Evolutionary conservation across 2,113 vertebrate species (phyloP).

Genomic region (Hydropotes inermis): DNA sequence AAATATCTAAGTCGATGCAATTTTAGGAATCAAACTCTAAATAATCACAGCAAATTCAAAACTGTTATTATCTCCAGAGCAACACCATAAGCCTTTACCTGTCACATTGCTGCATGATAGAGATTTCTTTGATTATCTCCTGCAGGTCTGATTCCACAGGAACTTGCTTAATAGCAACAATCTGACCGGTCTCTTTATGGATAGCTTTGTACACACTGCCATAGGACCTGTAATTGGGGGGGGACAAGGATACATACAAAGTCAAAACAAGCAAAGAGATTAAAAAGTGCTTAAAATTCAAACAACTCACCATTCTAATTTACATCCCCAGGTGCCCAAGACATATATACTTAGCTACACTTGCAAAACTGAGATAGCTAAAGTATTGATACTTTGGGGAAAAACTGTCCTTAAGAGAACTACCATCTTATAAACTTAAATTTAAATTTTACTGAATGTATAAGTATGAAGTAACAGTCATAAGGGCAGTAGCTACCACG

Average conservation of each 20-base stretch:
- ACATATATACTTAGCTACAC: neutral
- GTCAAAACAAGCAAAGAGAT: neutral
- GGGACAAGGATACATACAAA: slow-evolving; percentile 35
- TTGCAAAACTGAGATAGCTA: neutral
- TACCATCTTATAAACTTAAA: neutral
- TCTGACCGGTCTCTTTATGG: slow-evolving; percentile 94
- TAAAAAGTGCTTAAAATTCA: slow-evolving; percentile 15
- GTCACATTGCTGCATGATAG: slow-evolving; percentile 98
- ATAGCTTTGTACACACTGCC: slow-evolving; percentile 96
- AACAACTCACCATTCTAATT: neutral
- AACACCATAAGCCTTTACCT: slow-evolving; percentile 82
- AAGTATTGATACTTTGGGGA: neutral
- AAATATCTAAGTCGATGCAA: slow-evolving; percentile 67
- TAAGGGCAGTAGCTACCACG: neutral
- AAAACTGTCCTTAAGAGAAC: neutral
- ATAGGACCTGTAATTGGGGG: slow-evolving; percentile 86
- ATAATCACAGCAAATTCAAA: neutral
- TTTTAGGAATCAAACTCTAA: slow-evolving; percentile 31
- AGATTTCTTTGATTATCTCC: slow-evolving; percentile 98
- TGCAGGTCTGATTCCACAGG: slow-evolving; percentile 97
- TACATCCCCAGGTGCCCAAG: neutral
- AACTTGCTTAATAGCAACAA: slow-evolving; percentile 97
- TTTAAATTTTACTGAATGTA: neutral
- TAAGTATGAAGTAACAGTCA: neutral
- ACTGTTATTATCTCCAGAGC: neutral